These are phyloP conservation scores for Grammomys dolichurus DNA, from an alignment of 2,113 vertebrate genomes.

Conservation along the genomic window DNA sequence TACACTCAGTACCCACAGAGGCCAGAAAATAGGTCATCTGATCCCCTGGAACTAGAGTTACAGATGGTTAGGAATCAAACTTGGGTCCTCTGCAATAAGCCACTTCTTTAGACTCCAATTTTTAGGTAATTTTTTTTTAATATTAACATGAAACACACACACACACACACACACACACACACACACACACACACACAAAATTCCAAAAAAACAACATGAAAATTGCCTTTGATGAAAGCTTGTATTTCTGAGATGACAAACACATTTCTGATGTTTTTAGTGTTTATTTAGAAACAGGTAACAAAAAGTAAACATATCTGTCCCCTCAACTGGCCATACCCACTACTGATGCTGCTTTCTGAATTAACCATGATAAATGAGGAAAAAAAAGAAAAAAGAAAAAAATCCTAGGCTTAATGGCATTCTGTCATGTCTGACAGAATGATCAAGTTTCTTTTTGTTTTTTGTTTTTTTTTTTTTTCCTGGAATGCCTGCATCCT, in stretches of 20 bases:
- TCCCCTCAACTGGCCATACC: not conserved
- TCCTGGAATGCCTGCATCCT: not conserved
- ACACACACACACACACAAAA: too few species aligned
- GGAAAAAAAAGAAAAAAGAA: not conserved
- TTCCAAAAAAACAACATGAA: not conserved
- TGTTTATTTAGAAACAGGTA: slow-evolving; percentile 5
- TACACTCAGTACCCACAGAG: not conserved
- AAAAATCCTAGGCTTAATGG: not conserved
- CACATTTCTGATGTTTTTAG: slow-evolving; percentile 42
- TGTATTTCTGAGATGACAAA: slow-evolving; percentile 48
- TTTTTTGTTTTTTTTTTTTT: not conserved
- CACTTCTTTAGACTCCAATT: not conserved
- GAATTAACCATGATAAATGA: not conserved
- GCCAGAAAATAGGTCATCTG: not conserved
- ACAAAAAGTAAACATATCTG: slow-evolving; percentile 9
- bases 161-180: not conserved
- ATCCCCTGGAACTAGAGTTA: not conserved
- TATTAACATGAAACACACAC: slow-evolving; percentile 30
- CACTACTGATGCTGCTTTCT: not conserved
- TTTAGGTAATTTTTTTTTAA: not conserved
- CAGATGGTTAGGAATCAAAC: not conserved
- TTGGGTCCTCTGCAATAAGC: not conserved
- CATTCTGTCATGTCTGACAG: not conserved
- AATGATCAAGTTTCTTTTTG: not conserved
- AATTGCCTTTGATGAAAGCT: slow-evolving; percentile 26